A percentile compares a stretch with the other conserved stretches of the same genome.
Conservation (phyloP, 30 jellyfish, hydroid and myxozoan species). For the Chrysaora quinquecirrha region DNA sequence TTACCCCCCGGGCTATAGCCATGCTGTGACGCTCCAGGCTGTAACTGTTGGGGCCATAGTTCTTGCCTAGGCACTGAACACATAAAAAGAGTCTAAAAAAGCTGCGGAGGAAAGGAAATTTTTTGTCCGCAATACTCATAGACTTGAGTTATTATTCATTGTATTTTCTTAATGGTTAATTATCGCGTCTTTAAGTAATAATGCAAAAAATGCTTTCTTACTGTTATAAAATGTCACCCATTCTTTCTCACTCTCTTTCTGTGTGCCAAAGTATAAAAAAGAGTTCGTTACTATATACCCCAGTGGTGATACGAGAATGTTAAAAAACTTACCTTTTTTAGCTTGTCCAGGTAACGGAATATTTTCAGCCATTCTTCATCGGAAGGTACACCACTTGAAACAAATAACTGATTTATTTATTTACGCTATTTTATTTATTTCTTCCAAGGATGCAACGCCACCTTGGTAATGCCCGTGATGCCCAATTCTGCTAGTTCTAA, state of each 20-base stretch:
- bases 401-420: neutral
- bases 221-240: neutral
- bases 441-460: slow-evolving; percentile 21
- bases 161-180: too few species aligned
- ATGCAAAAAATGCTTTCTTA: too few species aligned
- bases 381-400: slow-evolving; percentile 10
- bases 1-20: too few species aligned
- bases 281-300: neutral
- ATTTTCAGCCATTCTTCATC: slow-evolving; percentile 21
- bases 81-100: neutral
- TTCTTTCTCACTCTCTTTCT: neutral
- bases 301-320: too few species aligned
- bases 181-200: too few species aligned
- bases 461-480: slow-evolving; percentile 25
- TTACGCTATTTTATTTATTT: slow-evolving; percentile 14
- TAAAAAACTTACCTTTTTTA: neutral
- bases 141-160: neutral
- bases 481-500: neutral
- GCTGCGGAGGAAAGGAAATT: neutral
- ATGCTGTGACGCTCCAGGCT: neutral
- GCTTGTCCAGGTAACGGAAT: slow-evolving; percentile 13
- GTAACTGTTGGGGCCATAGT: neutral
- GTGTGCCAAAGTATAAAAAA: neutral
- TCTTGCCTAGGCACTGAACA: neutral
- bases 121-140: neutral